Evolutionary conservation across 2,888 invertebrate species (phyloP), one percentile per base, ranked within the genome.

Genomic region (Drosophila leonis): DNA sequence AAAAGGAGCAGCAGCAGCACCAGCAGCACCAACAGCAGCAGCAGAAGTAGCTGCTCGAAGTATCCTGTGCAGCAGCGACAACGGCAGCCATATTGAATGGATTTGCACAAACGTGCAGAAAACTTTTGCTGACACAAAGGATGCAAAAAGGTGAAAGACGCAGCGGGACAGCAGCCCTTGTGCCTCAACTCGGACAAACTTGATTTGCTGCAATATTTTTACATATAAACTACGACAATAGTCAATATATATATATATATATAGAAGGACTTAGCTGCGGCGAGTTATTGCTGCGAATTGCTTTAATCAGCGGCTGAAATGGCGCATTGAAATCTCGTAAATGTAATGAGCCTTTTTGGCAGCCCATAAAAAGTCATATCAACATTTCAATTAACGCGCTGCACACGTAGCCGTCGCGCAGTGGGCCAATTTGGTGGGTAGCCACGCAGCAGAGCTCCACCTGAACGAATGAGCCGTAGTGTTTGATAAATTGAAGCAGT

Each of bases 291-390:
- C 51, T 72, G 82, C 64, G 80, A 84, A 83, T 87, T 72, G 83
- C 71, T 76, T 84, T 84, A 86, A 84, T 84, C 84, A 84, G 87
- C 48, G 48, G 10, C 56, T 48, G 60, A 59, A 67, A 68, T 64
- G 64, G 52, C 52, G 56, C 73, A 86, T 84, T 77, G 82, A 79
- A 88, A 79, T 81, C 59, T 74, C 84, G 87, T 84, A 75, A 84
- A 86, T 79, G 84, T 88, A 84, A 88, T 84, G 84, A 89, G 75
- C 75, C 89, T 81, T 88, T 88, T 88, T 76, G 84, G 79, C 89
- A 84, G 89, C 72, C 89, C 89, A 84, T 84, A 84, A 84, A 84
- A 85, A 89, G 78, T 84, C 90, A 90, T 88, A 88, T 90, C 89
- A 90, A 88, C 90, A 86, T 86, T 86, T 86, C 86, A 86, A 86